Percentiles rank a stretch among this genome's conserved stretches.
These are phyloP conservation scores for Stegostoma tigrinum DNA, from an alignment of 2,113 vertebrate genomes.

Conservation along the genomic window DNA sequence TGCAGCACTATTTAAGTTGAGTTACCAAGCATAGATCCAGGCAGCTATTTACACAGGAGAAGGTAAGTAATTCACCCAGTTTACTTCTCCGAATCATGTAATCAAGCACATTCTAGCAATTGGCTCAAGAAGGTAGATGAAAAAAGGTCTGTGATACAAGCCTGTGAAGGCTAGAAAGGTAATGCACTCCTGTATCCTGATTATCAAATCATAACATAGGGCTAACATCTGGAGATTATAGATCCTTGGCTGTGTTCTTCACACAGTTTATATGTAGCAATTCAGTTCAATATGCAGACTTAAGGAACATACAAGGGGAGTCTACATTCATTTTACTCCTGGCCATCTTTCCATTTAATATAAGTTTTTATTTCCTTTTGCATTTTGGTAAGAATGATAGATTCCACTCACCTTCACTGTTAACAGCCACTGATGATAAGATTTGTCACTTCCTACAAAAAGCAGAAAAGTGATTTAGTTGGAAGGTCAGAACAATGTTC, in stretches of 20 bases:
- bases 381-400: background rate
- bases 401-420: slow-evolving; percentile 82
- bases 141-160: background rate
- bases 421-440: slow-evolving; percentile 93
- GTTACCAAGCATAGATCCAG: background rate
- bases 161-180: background rate
- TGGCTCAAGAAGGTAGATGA: background rate
- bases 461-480: slow-evolving; percentile 39
- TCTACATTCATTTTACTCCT: background rate
- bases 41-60: background rate
- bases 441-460: slow-evolving; percentile 79
- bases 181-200: background rate
- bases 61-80: background rate
- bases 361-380: background rate
- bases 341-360: background rate
- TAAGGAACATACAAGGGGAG: background rate
- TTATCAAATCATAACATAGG: background rate
- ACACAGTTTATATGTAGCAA: background rate
- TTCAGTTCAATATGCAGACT: background rate
- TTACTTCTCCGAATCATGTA: background rate
- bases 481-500: slow-evolving; percentile 22
- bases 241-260: background rate
- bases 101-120: background rate
- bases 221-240: background rate
- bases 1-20: background rate